phyloP scores from a whole-genome alignment of 2,113 vertebrate species.

The Martes martes region DNA sequence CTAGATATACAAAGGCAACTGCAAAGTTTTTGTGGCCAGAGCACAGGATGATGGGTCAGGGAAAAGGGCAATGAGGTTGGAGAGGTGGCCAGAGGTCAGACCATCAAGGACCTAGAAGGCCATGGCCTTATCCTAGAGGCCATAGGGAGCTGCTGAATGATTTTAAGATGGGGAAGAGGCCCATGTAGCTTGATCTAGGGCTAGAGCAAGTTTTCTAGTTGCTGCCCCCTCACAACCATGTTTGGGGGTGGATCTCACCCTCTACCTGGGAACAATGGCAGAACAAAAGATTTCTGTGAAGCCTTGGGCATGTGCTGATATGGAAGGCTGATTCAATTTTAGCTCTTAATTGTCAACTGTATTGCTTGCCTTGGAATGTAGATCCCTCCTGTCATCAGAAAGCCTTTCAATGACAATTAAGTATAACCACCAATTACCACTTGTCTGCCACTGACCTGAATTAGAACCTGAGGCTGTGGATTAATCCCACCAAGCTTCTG shows the following conservation, averaged over 20 bases:
- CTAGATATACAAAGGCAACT: neutral
- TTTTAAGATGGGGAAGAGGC: neutral
- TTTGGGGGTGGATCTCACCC: neutral
- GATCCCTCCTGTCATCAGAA: slow-evolving; percentile 51
- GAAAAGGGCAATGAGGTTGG: neutral
- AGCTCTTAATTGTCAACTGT: slow-evolving; percentile 47
- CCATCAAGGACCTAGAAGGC: neutral
- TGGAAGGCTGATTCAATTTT: slow-evolving; percentile 39
- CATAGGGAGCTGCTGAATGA: neutral
- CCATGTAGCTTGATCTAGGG: neutral
- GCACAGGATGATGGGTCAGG: neutral
- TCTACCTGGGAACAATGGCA: slow-evolving; percentile 18
- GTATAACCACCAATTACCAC: slow-evolving; percentile 35
- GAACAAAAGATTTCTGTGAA: neutral
- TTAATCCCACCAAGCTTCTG: slow-evolving; percentile 47
- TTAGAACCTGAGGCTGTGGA: slow-evolving; percentile 47
- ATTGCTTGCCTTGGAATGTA: slow-evolving; percentile 31
- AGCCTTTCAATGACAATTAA: slow-evolving; percentile 57
- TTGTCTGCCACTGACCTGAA: slow-evolving; percentile 50
- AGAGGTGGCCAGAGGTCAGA: neutral
- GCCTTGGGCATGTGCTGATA: slow-evolving; percentile 4
- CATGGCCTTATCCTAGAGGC: neutral
- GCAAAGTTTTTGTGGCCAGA: slow-evolving; percentile 25
- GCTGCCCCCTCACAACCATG: neutral
- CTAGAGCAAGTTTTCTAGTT: neutral